Conservation (phyloP, 2,888 invertebrate genomes). For the Theretra japonica region DNA sequence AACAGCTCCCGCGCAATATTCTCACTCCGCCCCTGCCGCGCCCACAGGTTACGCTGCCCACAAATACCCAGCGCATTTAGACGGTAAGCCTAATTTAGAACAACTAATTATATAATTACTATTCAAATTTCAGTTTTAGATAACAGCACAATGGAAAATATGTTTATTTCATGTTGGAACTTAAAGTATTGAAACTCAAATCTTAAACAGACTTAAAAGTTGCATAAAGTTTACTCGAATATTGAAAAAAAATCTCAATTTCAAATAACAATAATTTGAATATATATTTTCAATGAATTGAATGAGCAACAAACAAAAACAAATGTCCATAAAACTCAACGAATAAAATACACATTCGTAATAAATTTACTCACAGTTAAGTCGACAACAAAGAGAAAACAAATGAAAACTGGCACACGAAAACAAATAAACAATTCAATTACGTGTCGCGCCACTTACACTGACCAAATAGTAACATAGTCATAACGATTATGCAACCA, state of each 20-base stretch:
- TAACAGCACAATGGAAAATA: slow-evolving; percentile 15
- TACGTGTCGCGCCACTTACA: slow-evolving; percentile 13
- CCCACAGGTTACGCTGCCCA: slow-evolving; percentile 76
- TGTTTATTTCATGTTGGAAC: neutral
- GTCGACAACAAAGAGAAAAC: neutral
- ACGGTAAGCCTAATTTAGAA: slow-evolving; percentile 62
- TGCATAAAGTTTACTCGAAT: too few relatives aligned
- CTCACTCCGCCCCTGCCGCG: slow-evolving; percentile 61
- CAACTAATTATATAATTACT: neutral
- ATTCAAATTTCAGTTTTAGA: neutral
- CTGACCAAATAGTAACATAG: slow-evolving; percentile 12
- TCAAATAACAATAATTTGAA: too few relatives aligned
- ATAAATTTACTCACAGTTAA: neutral
- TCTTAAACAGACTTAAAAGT: too few relatives aligned
- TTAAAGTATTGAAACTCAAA: too few relatives aligned
- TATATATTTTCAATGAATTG: too few relatives aligned
- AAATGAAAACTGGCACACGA: slow-evolving; percentile 5
- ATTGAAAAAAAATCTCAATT: too few relatives aligned
- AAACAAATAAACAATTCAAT: slow-evolving; percentile 10
- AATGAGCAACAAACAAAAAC: too few relatives aligned
- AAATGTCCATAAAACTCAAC: too few relatives aligned
- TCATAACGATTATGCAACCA: neutral
- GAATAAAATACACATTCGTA: neutral
- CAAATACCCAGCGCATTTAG: slow-evolving; percentile 75
- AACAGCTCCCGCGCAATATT: slow-evolving; percentile 74